Evolutionary conservation across 1,140 invertebrate genomes (phyloP), one percentile per base, ranked within the genome.

Genomic region (Brachionus koreanus): DNA sequence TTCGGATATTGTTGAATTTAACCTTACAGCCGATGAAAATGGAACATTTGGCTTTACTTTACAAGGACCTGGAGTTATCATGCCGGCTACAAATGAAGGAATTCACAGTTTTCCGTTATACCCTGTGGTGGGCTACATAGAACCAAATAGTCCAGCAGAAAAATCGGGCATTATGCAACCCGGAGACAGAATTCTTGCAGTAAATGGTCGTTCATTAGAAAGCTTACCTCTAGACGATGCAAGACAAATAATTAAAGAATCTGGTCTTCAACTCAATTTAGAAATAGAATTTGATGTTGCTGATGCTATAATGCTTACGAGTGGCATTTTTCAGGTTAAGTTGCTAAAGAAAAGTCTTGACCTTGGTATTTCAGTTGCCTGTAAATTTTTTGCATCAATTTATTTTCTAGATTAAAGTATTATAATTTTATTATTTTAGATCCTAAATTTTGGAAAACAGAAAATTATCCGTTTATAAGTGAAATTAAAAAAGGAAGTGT

Each of bases 221-320:
- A 88, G 89, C 39, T 84, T 89, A 29, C 87, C 87, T 5, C 79
- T 90, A 4, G 89, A 90, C 37, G 89, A 91, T 84, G 87, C 90
- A 0, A 89, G 88, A 46, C 86, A 87, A 65, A 86, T 90, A 76
- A 85, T 91, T 16, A 84, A 86, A 42, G 88, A 90, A 49, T 88
- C 89, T 84, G 83, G 88, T 85, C 85, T 89, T 84, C 85, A 86
- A 85, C 84, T 88, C 86, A 83, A 84, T 46, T 84, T 94, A 2
- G 91, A 92, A 52, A 91, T 94, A 3, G 95, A 97, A 87, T 97
- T 97, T 88, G 94, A 94, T 89, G 94, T 97, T 84, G 93, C 94
- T n/a, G 94, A 96, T 84, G 92, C 94, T 0, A 94, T 97, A 19
- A 93, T 96, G 74, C 94, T 95, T 1, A 93, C 93, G 10, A 94